Percentiles rank a stretch among this genome's conserved stretches.
Evolutionary conservation across 2,797 vertebrate genomes (phyloP).

Genomic region (Arrhamphus sclerolepis): DNA sequence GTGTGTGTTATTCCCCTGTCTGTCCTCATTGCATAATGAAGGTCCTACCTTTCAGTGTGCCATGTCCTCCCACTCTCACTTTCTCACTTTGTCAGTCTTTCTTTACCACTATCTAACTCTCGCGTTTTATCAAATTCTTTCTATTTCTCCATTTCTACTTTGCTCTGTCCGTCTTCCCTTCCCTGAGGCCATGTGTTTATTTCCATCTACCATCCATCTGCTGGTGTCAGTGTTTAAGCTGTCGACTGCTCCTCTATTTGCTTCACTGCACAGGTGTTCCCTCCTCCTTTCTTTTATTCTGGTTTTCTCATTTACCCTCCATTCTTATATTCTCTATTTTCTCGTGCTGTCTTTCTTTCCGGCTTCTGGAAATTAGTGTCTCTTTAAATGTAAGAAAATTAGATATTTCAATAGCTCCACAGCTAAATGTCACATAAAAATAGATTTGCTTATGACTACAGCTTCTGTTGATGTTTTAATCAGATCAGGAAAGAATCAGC

Average conservation of each 20-base stretch:
- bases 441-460: constrained; percentile 9
- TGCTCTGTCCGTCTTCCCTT: constrained; percentile 64
- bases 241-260: constrained; percentile 52
- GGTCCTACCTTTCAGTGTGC: constrained; percentile 70
- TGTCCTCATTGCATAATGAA: constrained; percentile 77
- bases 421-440: constrained; percentile 40
- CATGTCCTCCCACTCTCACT: constrained; percentile 69
- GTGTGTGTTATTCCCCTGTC: constrained; percentile 49
- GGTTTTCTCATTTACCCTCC: constrained; percentile 21
- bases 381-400: constrained; percentile 16
- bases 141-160: constrained; percentile 34
- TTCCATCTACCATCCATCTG: constrained; percentile 87
- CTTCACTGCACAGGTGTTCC: constrained; percentile 56
- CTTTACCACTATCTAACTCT: constrained; percentile 24
- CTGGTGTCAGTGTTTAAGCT: constrained; percentile 78
- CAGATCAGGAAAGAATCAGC: constrained; percentile 23
- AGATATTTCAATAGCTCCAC: neutral
- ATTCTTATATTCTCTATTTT: constrained; percentile 20
- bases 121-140: constrained; percentile 35
- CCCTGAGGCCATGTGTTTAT: constrained; percentile 88
- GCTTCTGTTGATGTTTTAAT: constrained; percentile 15
- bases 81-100: constrained; percentile 37
- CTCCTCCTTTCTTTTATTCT: constrained; percentile 22
- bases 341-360: constrained; percentile 9
- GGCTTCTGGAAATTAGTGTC: constrained; percentile 2